Evolutionary conservation across 2,113 vertebrate genomes (phyloP).

Genomic region (Calidris pygmaea): DNA sequence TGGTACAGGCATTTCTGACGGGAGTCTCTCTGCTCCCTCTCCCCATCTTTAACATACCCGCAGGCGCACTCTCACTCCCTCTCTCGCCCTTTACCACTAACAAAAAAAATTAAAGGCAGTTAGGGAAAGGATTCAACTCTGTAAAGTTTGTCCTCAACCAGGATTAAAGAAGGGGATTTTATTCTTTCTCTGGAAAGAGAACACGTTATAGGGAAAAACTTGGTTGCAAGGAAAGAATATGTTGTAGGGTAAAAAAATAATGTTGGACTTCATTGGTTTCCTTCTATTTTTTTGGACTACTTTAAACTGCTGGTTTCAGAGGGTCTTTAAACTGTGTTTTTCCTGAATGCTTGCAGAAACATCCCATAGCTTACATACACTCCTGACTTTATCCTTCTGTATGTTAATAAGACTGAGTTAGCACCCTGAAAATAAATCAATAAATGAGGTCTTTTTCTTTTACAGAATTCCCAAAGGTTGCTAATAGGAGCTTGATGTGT

Average conservation of each 20-base stretch:
- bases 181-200: neutral
- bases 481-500: neutral
- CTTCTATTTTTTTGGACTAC: rapidly evolving
- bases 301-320: neutral
- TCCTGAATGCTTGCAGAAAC: neutral
- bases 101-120: neutral
- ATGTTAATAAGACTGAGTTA: neutral
- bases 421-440: neutral
- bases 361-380: neutral
- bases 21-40: neutral
- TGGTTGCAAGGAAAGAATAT: neutral
- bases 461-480: neutral
- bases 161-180: neutral
- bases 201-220: neutral
- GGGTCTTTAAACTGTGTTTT: neutral
- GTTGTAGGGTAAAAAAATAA: neutral
- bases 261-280: rapidly evolving
- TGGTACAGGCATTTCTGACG: neutral
- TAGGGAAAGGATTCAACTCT: neutral
- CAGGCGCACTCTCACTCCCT: neutral
- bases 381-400: neutral
- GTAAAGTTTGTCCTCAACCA: neutral
- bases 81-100: neutral
- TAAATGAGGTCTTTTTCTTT: neutral
- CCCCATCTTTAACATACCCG: neutral